Percentiles rank a stretch among this genome's conserved stretches.
Evolutionary conservation across 2,888 invertebrate genomes (phyloP).

Genomic region (Incurvaria masculella): DNA sequence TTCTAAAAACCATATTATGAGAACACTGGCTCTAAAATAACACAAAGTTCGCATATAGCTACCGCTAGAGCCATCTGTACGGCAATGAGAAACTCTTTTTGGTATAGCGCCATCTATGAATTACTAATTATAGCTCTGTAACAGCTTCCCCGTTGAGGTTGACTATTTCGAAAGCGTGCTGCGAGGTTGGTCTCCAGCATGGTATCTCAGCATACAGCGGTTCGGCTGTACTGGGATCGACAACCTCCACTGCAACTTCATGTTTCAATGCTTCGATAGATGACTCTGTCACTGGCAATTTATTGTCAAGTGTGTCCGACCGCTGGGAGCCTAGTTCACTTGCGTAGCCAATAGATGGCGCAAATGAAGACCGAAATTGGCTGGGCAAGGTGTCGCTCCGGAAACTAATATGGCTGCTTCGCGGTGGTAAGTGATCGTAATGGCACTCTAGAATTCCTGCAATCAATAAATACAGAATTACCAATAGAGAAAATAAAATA

Average conservation of each 20-base stretch:
- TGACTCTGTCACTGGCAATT: slow-evolving; percentile 31
- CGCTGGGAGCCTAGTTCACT: slow-evolving; percentile 29
- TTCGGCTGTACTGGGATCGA: slow-evolving; percentile 46
- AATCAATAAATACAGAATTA: slow-evolving; percentile 17
- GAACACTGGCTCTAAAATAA: no score
- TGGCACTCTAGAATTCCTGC: slow-evolving; percentile 57
- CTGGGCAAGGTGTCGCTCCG: slow-evolving; percentile 25
- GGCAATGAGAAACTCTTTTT: background rate
- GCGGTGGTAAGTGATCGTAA: slow-evolving; percentile 57
- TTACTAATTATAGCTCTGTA: slow-evolving; percentile 33
- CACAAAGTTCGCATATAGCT: no score
- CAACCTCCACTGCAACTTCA: slow-evolving; percentile 40
- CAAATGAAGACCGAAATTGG: slow-evolving; percentile 25
- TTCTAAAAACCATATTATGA: no score
- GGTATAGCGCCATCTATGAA: background rate
- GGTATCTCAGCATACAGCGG: slow-evolving; percentile 70
- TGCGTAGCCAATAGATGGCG: slow-evolving; percentile 34
- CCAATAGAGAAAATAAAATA: slow-evolving; percentile 16
- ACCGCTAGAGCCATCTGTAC: background rate
- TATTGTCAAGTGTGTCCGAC: slow-evolving; percentile 18
- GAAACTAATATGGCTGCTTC: slow-evolving; percentile 36
- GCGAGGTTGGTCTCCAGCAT: slow-evolving; percentile 47
- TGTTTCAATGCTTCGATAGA: slow-evolving; percentile 45
- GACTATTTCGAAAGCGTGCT: slow-evolving; percentile 42
- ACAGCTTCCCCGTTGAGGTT: slow-evolving; percentile 48